These are phyloP conservation scores for Eupithecia centaureata DNA, from an alignment of 2,888 invertebrate genomes.

Conservation along the genomic window DNA sequence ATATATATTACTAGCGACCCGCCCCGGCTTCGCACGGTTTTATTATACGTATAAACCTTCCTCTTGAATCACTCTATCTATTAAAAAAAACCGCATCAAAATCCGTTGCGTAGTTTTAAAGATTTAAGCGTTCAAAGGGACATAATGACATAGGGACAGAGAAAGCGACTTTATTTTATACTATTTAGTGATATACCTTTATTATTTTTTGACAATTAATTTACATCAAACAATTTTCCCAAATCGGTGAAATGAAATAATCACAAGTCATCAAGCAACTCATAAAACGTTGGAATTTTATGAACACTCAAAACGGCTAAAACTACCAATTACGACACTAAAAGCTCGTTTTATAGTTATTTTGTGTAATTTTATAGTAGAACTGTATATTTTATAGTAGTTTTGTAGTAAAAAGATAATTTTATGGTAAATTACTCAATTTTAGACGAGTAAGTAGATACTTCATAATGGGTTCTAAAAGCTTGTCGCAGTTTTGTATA, in stretches of 20 bases:
- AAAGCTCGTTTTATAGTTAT: slow-evolving; percentile 41
- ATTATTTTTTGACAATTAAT: background rate
- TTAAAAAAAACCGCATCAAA: no score
- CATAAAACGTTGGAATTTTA: slow-evolving; percentile 40
- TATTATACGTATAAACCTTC: no score
- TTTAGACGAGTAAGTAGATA: slow-evolving; percentile 11
- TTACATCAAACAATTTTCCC: background rate
- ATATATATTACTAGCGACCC: no score
- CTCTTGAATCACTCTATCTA: no score
- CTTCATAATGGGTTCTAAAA: slow-evolving; percentile 11
- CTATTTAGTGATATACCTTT: no score
- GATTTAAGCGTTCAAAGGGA: no score
- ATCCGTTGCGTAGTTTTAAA: no score
- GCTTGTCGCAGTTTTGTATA: slow-evolving; percentile 31
- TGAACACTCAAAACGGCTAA: slow-evolving; percentile 32
- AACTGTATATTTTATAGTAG: slow-evolving; percentile 36
- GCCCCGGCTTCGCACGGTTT: no score
- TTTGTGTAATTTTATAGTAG: slow-evolving; percentile 35
- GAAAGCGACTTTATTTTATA: no score
- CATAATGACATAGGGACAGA: no score
- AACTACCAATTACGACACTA: slow-evolving; percentile 42
- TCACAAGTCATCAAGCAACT: slow-evolving; percentile 41
- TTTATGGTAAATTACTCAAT: slow-evolving; percentile 31
- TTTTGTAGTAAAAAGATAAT: slow-evolving; percentile 30
- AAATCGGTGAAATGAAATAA: slow-evolving; percentile 33